Percentiles rank a stretch among this genome's conserved stretches.
phyloP scores from a whole-genome alignment of 2,113 vertebrate species.

The Colaptes auratus region DNA sequence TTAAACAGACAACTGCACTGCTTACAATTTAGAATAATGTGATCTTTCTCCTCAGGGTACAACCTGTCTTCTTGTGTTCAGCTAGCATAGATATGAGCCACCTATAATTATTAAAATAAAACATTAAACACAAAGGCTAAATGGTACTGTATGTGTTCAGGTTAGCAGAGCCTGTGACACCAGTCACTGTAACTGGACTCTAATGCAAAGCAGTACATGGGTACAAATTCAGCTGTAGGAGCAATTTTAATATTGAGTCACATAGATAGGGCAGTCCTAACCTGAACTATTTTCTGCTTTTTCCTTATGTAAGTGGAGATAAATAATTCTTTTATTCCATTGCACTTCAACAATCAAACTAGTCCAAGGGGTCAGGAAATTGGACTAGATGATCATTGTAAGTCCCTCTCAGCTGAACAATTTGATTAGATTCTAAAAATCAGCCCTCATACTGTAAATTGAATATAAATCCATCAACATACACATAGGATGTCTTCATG shows the following conservation, averaged over 20 bases:
- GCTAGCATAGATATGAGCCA: background rate
- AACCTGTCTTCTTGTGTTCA: background rate
- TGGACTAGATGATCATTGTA: background rate
- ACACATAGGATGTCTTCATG: background rate
- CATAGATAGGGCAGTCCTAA: background rate
- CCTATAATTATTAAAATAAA: background rate
- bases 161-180: background rate
- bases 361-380: background rate
- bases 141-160: background rate
- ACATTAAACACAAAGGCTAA: background rate
- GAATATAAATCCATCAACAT: background rate
- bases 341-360: background rate
- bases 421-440: background rate
- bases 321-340: background rate
- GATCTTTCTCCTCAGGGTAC: background rate
- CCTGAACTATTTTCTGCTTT: background rate
- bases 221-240: background rate
- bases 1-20: background rate
- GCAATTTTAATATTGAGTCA: background rate
- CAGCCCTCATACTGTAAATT: background rate
- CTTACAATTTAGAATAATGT: background rate
- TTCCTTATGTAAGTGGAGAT: background rate
- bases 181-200: background rate
- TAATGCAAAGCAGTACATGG: background rate
- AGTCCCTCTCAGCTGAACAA: background rate